phyloP scores from a whole-genome alignment of 2,888 invertebrate genomes.

The Leucoma salicis region DNA sequence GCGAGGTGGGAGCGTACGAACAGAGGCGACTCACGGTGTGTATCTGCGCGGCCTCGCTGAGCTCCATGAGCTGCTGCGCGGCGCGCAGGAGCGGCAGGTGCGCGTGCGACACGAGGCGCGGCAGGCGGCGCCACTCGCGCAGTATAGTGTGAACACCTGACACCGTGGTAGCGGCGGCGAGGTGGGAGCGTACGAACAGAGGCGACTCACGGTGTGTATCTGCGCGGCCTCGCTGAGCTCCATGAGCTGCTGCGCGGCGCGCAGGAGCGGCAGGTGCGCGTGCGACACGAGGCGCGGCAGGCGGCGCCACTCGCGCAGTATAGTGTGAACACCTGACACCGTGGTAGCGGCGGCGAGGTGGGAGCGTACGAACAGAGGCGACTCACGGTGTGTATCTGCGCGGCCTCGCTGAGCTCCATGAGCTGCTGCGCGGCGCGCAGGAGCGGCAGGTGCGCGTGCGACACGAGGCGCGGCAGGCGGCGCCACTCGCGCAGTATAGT shows the following conservation, averaged over 20 bases:
- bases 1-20: no score
- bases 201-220: constrained; percentile 80
- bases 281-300: constrained; percentile 96
- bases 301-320: constrained; percentile 97
- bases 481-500: constrained; percentile 98
- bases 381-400: constrained; percentile 82
- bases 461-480: constrained; percentile 94
- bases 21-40: no score
- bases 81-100: constrained; percentile 97
- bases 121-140: constrained; percentile 97
- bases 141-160: no score
- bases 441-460: constrained; percentile 95
- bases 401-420: constrained; percentile 84
- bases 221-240: constrained; percentile 84
- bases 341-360: no score
- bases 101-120: constrained; percentile 95
- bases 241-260: constrained; percentile 96
- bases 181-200: no score
- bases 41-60: constrained; percentile 83
- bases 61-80: constrained; percentile 92
- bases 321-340: no score
- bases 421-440: constrained; percentile 97
- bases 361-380: no score
- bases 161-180: no score
- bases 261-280: constrained; percentile 95